A percentile compares a stretch with the other conserved stretches of the same genome.
Conservation (phyloP, 2,888 invertebrate species). For the Diogma glabrata region DNA sequence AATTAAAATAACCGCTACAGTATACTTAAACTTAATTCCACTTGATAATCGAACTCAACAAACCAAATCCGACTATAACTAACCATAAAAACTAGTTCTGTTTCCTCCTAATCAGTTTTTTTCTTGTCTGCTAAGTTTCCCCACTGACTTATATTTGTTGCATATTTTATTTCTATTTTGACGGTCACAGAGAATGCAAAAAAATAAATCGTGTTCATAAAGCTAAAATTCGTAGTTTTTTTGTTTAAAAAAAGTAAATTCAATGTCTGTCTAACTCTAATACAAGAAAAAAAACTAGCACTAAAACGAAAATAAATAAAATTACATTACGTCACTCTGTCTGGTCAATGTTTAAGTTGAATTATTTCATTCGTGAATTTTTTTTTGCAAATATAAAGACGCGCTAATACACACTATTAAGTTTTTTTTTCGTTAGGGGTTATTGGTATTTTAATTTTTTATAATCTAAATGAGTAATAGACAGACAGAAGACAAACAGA, state of each 20-base stretch:
- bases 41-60: no score
- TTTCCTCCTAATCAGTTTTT: no score
- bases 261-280: constrained; percentile 2
- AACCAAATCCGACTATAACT: no score
- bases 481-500: constrained; percentile 8
- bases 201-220: not conserved
- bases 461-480: constrained; percentile 6
- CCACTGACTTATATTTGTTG: no score
- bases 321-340: constrained; percentile 8
- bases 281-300: not conserved
- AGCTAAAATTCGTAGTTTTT: constrained; percentile 1
- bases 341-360: constrained; percentile 7
- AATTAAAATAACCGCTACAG: no score
- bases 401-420: not conserved
- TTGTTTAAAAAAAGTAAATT: not conserved
- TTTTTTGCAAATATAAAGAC: constrained; percentile 3
- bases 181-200: constrained; percentile 7
- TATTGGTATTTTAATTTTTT: constrained; percentile 6
- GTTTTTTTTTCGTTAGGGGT: not conserved
- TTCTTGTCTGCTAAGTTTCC: no score
- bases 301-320: not conserved
- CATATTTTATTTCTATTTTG: not conserved
- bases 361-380: no score
- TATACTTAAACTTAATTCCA: no score
- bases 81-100: no score